Evolutionary conservation across 2,888 invertebrate genomes (phyloP), one percentile per base, ranked within the genome.

Genomic region (Chouioia cunea): DNA sequence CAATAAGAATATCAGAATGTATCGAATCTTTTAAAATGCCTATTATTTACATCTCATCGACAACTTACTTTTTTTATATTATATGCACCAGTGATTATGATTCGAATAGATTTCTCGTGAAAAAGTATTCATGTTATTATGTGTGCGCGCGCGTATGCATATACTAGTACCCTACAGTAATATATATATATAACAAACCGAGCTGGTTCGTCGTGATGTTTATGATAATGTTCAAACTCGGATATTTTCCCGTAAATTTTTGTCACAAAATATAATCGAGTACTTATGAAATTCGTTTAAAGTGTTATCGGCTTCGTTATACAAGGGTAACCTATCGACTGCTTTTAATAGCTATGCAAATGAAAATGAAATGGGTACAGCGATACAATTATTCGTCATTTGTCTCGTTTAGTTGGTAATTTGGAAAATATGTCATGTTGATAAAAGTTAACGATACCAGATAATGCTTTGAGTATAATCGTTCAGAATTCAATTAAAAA

Each of bases 161-260:
- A 36, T 12, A 36, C 1, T 10, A 1, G n/a, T n/a, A n/a, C n/a
- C n/a, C n/a, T n/a, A n/a, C n/a, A n/a, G n/a, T n/a, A n/a, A n/a
- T n/a, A n/a, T n/a, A n/a, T n/a, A n/a, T n/a, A n/a, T n/a, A n/a
- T n/a, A n/a, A n/a, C n/a, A n/a, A n/a, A n/a, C 22, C 4, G 46
- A 46, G 58, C 36, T 15, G 18, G 8, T 15, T 20, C 53, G 18
- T 53, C 53, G 59, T 59, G 59, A 59, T n/a, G n/a, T 59, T 66
- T 59, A 66, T 46, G 66, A 66, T 59, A 66, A 66, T 59, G 43
- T 23, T 20, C 50, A 53, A 1, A 48, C 52, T 43, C 48, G 27
- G 56, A 50, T 65, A 65, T 65, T 57, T 65, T 65, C 23, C 23
- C 66, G 59, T 66, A 53, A 66, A 66, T 59, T 66, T 66, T 66